phyloP scores from a whole-genome alignment of 2,113 vertebrate genomes.

The Nycticorax nycticorax region DNA sequence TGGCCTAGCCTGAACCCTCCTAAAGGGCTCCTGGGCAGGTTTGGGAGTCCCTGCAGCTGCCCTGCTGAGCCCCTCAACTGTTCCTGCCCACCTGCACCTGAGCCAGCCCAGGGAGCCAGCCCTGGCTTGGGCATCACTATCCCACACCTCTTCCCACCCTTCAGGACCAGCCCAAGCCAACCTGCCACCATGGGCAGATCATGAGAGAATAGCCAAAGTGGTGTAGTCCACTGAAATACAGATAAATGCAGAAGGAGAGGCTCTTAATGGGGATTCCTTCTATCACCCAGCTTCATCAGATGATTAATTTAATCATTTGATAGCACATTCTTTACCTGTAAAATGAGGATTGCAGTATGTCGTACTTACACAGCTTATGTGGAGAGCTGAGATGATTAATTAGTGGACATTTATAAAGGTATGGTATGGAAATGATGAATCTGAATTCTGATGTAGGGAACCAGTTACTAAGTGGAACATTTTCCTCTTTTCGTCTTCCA shows the following conservation, averaged over 20 bases:
- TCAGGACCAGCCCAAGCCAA: background rate
- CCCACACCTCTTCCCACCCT: background rate
- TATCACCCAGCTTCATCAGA: background rate
- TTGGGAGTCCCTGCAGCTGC: too few species aligned
- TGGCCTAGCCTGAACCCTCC: background rate
- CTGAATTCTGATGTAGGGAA: background rate
- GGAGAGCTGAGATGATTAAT: background rate
- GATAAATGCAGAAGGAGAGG: background rate
- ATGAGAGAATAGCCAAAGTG: background rate
- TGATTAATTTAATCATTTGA: background rate
- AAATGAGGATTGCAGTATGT: background rate
- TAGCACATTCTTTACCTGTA: background rate
- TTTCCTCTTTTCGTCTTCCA: background rate
- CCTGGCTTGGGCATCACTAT: accelerated
- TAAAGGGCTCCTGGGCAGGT: background rate
- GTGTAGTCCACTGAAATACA: background rate
- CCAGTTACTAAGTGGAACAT: background rate
- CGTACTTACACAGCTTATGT: background rate
- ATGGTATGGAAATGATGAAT: background rate
- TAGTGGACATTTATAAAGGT: background rate
- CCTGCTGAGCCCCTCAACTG: accelerated
- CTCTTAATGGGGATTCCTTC: background rate
- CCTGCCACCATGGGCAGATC: background rate
- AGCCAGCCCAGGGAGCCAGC: too few species aligned
- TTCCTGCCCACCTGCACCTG: background rate